phyloP scores from a whole-genome alignment of 2,113 vertebrate species.

The Hypomesus transpacificus region DNA sequence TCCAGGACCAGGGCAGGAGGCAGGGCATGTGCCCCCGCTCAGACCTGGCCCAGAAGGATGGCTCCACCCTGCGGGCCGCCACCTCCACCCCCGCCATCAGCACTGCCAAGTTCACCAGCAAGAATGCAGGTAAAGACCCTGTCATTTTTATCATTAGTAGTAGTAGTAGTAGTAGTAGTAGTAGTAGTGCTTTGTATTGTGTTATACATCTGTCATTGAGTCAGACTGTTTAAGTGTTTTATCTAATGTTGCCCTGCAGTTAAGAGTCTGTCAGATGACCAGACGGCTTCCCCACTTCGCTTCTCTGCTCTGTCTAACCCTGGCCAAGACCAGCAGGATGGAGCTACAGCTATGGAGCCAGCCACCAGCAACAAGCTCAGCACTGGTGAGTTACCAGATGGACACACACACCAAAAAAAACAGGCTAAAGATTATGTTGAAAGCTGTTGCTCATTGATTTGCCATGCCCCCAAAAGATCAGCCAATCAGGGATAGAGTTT shows the following conservation, averaged over 20 bases:
- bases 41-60: constrained; percentile 36
- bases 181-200: constrained; percentile 9
- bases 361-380: constrained; percentile 50
- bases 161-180: too few species aligned
- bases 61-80: constrained; percentile 74
- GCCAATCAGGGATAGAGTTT: constrained; percentile 49
- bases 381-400: constrained; percentile 51
- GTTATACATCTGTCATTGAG: background rate
- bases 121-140: constrained; percentile 60
- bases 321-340: constrained; percentile 64
- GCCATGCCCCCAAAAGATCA: constrained; percentile 34
- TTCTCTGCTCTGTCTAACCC: constrained; percentile 61
- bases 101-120: constrained; percentile 44
- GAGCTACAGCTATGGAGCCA: constrained; percentile 46
- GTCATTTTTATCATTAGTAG: background rate
- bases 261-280: constrained; percentile 73
- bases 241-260: constrained; percentile 53
- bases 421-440: constrained; percentile 2
- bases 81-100: constrained; percentile 86
- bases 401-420: background rate
- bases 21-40: constrained; percentile 43
- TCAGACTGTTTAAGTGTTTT: constrained; percentile 7
- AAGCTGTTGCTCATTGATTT: constrained; percentile 53
- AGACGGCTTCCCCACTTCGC: constrained; percentile 41
- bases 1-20: constrained; percentile 79